A percentile compares a stretch with the other conserved stretches of the same genome.
phyloP scores from a whole-genome alignment of 2,888 invertebrate genomes.

The Chromoteleia sp. region DNA sequence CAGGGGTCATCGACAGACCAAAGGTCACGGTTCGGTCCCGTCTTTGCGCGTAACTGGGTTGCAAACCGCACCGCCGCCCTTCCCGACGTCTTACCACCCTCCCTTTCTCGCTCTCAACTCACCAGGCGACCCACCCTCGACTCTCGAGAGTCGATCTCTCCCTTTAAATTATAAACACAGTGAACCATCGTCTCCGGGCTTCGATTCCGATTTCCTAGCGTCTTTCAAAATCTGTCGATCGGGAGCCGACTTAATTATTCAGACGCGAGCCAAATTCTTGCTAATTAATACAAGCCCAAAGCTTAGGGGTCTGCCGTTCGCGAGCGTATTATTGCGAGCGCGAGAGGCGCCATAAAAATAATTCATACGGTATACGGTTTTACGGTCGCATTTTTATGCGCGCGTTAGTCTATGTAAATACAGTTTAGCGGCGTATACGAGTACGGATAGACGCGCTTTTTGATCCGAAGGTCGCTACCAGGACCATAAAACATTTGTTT shows the following conservation, averaged over 20 bases:
- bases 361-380: slow-evolving; percentile 40
- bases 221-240: slow-evolving; percentile 37
- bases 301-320: no score
- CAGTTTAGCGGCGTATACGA: slow-evolving; percentile 22
- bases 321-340: background rate
- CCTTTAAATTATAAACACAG: slow-evolving; percentile 82
- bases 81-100: slow-evolving; percentile 17
- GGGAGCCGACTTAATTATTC: background rate
- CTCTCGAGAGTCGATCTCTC: slow-evolving; percentile 70
- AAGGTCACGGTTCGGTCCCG: background rate
- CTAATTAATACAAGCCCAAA: slow-evolving; percentile 2
- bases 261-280: background rate
- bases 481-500: slow-evolving; percentile 84
- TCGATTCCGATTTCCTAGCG: slow-evolving; percentile 56
- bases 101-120: slow-evolving; percentile 8
- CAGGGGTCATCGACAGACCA: no score
- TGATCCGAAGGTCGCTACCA: slow-evolving; percentile 78
- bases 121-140: slow-evolving; percentile 64
- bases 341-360: slow-evolving; percentile 9
- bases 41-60: slow-evolving; percentile 23
- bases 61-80: slow-evolving; percentile 39
- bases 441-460: slow-evolving; percentile 5
- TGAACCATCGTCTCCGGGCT: slow-evolving; percentile 72
- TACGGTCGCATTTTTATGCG: slow-evolving; percentile 35
- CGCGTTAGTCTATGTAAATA: slow-evolving; percentile 59